Percentiles rank a stretch among this genome's conserved stretches.
phyloP scores from a whole-genome alignment of 2,888 invertebrate genomes.

The Heliconius aoede region DNA sequence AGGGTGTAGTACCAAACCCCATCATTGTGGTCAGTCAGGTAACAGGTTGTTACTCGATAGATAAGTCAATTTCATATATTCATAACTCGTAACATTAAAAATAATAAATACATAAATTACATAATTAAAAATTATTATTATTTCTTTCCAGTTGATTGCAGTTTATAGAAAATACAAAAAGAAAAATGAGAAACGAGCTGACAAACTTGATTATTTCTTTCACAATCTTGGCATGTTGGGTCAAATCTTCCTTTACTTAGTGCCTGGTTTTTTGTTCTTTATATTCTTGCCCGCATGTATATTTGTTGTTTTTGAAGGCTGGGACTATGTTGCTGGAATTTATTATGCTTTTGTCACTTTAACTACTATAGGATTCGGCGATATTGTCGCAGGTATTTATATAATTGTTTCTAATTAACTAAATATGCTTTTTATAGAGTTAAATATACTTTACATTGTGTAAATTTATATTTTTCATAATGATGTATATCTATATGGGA shows the following conservation, averaged over 20 bases:
- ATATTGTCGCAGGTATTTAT: slow-evolving; percentile 91
- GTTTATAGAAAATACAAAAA: slow-evolving; percentile 92
- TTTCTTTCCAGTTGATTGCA: slow-evolving; percentile 86
- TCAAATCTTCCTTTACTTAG: slow-evolving; percentile 91
- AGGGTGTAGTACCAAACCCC: too few species aligned
- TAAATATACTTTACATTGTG: too few species aligned
- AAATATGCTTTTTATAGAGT: not conserved
- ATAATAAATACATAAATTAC: not conserved
- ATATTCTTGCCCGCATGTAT: slow-evolving; percentile 93
- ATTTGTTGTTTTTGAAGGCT: slow-evolving; percentile 92
- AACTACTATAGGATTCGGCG: slow-evolving; percentile 96
- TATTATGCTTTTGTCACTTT: slow-evolving; percentile 95
- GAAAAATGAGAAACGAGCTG: slow-evolving; percentile 83
- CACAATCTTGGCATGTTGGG: slow-evolving; percentile 88
- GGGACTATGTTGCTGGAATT: slow-evolving; percentile 92
- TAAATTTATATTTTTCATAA: too few species aligned
- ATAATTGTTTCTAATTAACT: slow-evolving; percentile 16
- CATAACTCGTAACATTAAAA: too few species aligned
- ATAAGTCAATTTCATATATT: too few species aligned
- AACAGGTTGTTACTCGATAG: too few species aligned
- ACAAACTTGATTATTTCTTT: slow-evolving; percentile 85
- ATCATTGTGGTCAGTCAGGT: too few species aligned
- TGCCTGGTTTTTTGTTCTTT: slow-evolving; percentile 94
- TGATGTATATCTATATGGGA: too few species aligned
- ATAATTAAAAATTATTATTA: not conserved